Evolutionary conservation across 53 echinoderm and acorn worm genomes (phyloP).

Genomic region (Astropecten irregularis): DNA sequence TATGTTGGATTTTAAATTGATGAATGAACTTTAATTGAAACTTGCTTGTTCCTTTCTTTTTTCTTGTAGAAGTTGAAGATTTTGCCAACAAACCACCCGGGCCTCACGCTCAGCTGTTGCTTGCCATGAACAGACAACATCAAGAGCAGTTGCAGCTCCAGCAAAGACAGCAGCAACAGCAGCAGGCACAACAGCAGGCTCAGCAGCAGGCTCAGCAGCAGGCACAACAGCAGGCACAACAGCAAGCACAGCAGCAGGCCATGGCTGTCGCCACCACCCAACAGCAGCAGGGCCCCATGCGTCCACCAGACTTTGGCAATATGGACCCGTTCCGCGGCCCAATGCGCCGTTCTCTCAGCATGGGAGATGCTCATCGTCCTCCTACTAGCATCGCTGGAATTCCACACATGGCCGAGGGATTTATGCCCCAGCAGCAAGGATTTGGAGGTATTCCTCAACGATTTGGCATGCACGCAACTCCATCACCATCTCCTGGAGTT

Average conservation of each 20-base stretch:
- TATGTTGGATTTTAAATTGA: too few species aligned
- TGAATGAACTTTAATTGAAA: too few species aligned
- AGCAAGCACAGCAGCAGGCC: constrained; percentile 5
- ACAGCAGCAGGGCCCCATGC: constrained; percentile 45
- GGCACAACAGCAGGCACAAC: constrained; percentile 23
- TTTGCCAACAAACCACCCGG: constrained; percentile 91
- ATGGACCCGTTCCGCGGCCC: constrained; percentile 56
- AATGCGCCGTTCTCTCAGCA: constrained; percentile 62
- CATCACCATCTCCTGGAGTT: constrained; percentile 41
- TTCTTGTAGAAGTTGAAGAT: constrained; percentile 82
- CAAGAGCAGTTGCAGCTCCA: constrained; percentile 82
- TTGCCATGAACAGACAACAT: constrained; percentile 96
- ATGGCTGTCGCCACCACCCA: constrained; percentile 22
- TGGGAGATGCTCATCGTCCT: constrained; percentile 55
- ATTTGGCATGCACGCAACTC: constrained; percentile 39
- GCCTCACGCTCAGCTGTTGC: constrained; percentile 90
- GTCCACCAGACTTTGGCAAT: constrained; percentile 49
- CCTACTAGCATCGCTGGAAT: constrained; percentile 31
- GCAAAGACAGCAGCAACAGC: constrained; percentile 66
- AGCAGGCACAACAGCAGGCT: constrained; percentile 35
- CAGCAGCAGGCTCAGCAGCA: constrained; percentile 24
- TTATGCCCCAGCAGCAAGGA: constrained; percentile 37
- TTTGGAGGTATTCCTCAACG: constrained; percentile 40
- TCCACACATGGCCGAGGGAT: constrained; percentile 34
- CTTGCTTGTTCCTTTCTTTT: too few species aligned